These are phyloP conservation scores for Burhinus oedicnemus DNA, from an alignment of 2,113 vertebrate genomes.

Conservation along the genomic window DNA sequence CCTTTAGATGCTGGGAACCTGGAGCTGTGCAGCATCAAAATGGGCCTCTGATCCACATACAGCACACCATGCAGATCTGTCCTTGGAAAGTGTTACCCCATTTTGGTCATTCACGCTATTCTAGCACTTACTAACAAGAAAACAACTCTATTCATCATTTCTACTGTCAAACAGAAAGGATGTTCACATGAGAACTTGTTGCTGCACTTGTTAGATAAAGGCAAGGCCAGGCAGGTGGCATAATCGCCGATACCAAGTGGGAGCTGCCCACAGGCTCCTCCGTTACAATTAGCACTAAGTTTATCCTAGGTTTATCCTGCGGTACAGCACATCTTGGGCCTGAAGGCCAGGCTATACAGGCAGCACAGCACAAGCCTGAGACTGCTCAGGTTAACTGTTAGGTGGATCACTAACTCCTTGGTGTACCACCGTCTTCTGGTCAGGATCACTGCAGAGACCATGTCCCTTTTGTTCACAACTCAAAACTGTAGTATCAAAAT, in stretches of 20 bases:
- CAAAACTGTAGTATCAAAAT: background rate
- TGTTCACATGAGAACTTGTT: background rate
- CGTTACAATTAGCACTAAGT: background rate
- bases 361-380: background rate
- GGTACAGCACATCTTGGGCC: background rate
- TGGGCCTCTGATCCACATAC: fast-evolving
- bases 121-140: background rate
- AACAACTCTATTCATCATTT: background rate
- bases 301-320: background rate
- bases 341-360: background rate
- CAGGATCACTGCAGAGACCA: background rate
- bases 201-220: background rate
- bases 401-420: background rate
- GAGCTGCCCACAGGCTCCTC: background rate
- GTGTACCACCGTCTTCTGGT: fast-evolving
- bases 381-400: background rate
- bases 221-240: background rate
- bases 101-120: background rate
- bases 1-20: background rate
- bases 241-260: background rate
- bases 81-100: background rate
- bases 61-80: fast-evolving
- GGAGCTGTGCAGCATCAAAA: background rate
- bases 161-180: background rate
- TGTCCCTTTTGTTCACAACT: background rate